Evolutionary conservation across 2,888 invertebrate species (phyloP).

Genomic region (Endotricha flammealis): DNA sequence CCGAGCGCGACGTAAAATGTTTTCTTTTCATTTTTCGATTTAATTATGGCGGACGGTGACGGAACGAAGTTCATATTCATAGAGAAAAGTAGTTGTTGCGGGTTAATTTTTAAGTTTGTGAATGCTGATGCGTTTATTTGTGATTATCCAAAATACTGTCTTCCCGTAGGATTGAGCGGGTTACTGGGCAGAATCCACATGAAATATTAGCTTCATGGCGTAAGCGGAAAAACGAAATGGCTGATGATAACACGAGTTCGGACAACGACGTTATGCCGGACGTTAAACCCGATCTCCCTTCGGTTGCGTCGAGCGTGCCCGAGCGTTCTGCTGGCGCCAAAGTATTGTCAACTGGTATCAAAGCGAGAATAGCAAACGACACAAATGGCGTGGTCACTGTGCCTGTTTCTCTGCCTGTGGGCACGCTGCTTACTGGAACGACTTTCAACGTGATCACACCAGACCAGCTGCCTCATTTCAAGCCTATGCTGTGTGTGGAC

Average conservation of each 20-base stretch:
- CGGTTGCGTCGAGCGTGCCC: slow-evolving; percentile 77
- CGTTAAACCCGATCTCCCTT: slow-evolving; percentile 80
- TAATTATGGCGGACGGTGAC: slow-evolving; percentile 54
- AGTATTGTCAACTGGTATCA: slow-evolving; percentile 49
- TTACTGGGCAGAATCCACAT: too few species aligned
- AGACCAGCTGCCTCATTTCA: slow-evolving; percentile 89
- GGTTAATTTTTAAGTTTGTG: slow-evolving; percentile 15
- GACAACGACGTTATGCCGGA: slow-evolving; percentile 84
- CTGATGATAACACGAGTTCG: slow-evolving; percentile 73
- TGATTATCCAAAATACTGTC: slow-evolving; percentile 34
- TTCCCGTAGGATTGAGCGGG: slow-evolving; percentile 35
- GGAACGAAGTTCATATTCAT: slow-evolving; percentile 33
- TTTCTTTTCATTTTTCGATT: slow-evolving; percentile 42
- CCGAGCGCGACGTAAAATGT: slow-evolving; percentile 31
- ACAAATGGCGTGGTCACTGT: slow-evolving; percentile 70
- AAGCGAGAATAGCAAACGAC: slow-evolving; percentile 49
- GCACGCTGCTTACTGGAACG: slow-evolving; percentile 87
- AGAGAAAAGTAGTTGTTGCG: too few species aligned
- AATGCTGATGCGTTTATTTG: slow-evolving; percentile 26
- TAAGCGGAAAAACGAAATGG: slow-evolving; percentile 58
- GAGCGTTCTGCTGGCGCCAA: slow-evolving; percentile 70
- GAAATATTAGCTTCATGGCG: too few species aligned
- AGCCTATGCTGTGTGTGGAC: slow-evolving; percentile 91
- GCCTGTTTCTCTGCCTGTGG: slow-evolving; percentile 85
- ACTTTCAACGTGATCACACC: slow-evolving; percentile 92